These are phyloP conservation scores for Hemicentrotus pulcherrimus DNA, from an alignment of 35 echinoderm and acorn worm species.

Conservation along the genomic window DNA sequence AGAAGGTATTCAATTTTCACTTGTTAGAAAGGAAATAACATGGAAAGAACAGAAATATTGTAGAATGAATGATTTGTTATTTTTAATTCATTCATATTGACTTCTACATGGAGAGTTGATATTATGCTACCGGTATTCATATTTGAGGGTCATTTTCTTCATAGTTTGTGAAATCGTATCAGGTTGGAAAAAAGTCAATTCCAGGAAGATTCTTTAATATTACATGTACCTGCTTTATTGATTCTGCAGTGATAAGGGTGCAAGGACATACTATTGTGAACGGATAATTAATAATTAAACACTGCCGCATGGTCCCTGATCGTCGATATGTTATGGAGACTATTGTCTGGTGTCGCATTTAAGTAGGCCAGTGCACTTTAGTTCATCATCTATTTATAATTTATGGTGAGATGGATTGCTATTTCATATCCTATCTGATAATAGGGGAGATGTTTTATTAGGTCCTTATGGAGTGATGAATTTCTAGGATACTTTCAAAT, in stretches of 20 bases:
- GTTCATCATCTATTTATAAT: not conserved
- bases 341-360: not conserved
- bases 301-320: not conserved
- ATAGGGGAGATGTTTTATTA: not conserved
- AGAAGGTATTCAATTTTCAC: too few relatives aligned
- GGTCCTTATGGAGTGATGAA: not conserved
- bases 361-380: slow-evolving; percentile 1
- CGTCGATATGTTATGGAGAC: slow-evolving; percentile 12
- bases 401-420: not conserved
- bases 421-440: not conserved
- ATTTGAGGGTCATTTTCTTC: not conserved
- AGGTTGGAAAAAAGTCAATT: not conserved
- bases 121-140: too few relatives aligned
- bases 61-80: too few relatives aligned
- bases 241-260: not conserved
- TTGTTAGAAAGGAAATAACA: too few relatives aligned
- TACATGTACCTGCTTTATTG: not conserved
- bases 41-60: too few relatives aligned
- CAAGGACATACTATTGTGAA: not conserved
- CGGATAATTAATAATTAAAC: not conserved
- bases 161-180: not conserved
- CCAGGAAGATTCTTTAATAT: not conserved
- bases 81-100: too few relatives aligned
- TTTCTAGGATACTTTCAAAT: not conserved
- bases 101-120: too few relatives aligned